phyloP scores from a whole-genome alignment of 2,797 vertebrate species.

The Novumbra hubbsi region DNA sequence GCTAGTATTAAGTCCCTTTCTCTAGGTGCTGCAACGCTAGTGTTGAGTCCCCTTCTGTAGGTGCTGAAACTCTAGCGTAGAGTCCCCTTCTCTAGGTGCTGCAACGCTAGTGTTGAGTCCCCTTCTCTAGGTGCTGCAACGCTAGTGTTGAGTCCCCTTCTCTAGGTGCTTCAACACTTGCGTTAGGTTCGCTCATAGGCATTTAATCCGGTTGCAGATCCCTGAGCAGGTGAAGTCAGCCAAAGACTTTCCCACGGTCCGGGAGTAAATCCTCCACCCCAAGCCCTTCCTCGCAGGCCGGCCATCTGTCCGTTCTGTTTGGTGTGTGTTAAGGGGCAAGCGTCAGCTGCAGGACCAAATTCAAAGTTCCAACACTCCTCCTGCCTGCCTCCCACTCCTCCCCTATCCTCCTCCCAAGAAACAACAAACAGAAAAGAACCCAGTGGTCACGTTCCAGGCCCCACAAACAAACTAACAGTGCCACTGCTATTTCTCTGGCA shows the following conservation, averaged over 20 bases:
- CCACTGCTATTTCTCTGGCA: conserved; percentile 6
- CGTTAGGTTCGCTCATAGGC: conserved; percentile 62
- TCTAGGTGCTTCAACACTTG: conserved; percentile 26
- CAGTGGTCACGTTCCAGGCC: conserved; percentile 52
- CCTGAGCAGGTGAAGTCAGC: conserved; percentile 79
- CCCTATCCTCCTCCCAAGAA: conserved; percentile 25
- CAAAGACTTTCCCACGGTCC: conserved; percentile 83
- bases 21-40: too few relatives aligned
- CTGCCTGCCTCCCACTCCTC: conserved; percentile 44
- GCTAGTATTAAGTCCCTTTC: too few relatives aligned
- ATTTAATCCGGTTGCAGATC: conserved; percentile 74
- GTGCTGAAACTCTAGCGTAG: too few relatives aligned
- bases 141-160: conserved; percentile 12
- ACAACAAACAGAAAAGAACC: conserved; percentile 3
- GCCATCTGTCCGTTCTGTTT: conserved; percentile 81
- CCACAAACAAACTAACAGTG: conserved; percentile 53
- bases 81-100: too few relatives aligned
- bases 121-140: too few relatives aligned
- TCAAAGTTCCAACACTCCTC: conserved; percentile 79
- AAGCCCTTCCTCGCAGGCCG: conserved; percentile 72
- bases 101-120: too few relatives aligned
- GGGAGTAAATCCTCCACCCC: conserved; percentile 73
- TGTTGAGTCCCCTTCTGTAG: too few relatives aligned
- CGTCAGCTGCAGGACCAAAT: conserved; percentile 78
- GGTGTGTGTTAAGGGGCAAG: conserved; percentile 72